Base-by-base conservation (phyloP, 2,888 invertebrate genomes). In the Crioceris asparagi region DNA sequence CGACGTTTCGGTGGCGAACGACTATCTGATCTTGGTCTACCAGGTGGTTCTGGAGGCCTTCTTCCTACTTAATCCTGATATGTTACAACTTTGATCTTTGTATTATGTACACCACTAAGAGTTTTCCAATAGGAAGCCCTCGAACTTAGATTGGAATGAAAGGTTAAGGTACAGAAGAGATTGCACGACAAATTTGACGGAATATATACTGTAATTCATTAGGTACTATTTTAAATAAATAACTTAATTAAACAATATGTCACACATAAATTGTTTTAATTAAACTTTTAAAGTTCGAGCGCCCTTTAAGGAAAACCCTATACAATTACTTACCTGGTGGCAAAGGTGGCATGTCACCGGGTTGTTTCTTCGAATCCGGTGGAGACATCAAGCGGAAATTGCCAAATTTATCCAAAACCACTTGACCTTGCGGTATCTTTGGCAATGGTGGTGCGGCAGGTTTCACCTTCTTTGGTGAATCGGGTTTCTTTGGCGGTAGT, bases 351-450 rank as follows among this genome's bases (percentile, higher is more conserved):
- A 32, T 12, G 10, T 40, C 40, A 17, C 14, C 19, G 2, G 14
- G 14, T 6, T 6, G 66, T 38, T 57, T 60, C 43, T 59, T 57
- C 43, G 60, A 53, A 42, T 65, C 62, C 11, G 61, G 60, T 3
- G 66, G 64, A 17, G 64, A 58, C 26, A 76, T 77, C 46, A 80
- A 61, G 1, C 80, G 72, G 66, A 81, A 74, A 47, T 79, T 75
- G 1, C 81, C 81, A 55, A 82, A 80, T 61, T 81, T 81, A 61
- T 82, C 81, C 45, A 81, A 63, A 12, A 80, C 79, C 37, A 79
- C 74, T 61, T 77, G 57, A 54, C 74, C 72, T 57, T 65, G 58
- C 27, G 59, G 61, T 38, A 62, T 59, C 32, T 62, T 62, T 32
- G 62, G 61, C 16, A 50, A 41, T 8, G 50, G 47, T 4, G 49